phyloP scores from a whole-genome alignment of 2,113 vertebrate genomes.

The Dipodomys merriami region DNA sequence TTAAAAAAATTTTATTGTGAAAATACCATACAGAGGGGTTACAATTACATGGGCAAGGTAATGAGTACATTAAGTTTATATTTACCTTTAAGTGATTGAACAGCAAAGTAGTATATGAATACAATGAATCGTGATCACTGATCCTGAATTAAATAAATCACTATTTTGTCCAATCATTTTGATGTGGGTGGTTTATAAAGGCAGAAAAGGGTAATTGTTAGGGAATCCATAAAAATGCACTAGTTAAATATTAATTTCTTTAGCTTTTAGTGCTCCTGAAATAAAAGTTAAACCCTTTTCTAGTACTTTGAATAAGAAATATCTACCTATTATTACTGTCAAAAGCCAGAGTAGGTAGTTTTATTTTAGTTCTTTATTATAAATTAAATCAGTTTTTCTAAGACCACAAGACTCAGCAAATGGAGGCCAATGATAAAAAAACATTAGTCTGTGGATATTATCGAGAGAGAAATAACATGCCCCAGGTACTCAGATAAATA shows the following conservation, averaged over 20 bases:
- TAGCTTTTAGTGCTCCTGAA: not conserved
- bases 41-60: too few species aligned
- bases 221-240: not conserved
- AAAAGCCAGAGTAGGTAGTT: not conserved
- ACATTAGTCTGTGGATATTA: constrained; percentile 61
- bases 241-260: not conserved
- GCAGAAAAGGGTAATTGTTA: not conserved
- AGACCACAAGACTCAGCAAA: constrained; percentile 30
- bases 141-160: not conserved
- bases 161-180: not conserved
- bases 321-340: not conserved
- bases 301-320: not conserved
- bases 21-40: too few species aligned
- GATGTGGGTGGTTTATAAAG: not conserved
- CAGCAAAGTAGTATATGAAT: too few species aligned
- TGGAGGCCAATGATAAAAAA: constrained; percentile 45
- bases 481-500: constrained; percentile 58
- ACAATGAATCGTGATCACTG: too few species aligned
- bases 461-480: constrained; percentile 63
- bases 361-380: not conserved
- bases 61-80: too few species aligned
- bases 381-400: constrained; percentile 10
- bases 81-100: too few species aligned
- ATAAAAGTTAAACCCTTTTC: not conserved
- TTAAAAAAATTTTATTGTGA: too few species aligned